Evolutionary conservation across 2,113 vertebrate genomes (phyloP).

Genomic region (Xiphias gladius): DNA sequence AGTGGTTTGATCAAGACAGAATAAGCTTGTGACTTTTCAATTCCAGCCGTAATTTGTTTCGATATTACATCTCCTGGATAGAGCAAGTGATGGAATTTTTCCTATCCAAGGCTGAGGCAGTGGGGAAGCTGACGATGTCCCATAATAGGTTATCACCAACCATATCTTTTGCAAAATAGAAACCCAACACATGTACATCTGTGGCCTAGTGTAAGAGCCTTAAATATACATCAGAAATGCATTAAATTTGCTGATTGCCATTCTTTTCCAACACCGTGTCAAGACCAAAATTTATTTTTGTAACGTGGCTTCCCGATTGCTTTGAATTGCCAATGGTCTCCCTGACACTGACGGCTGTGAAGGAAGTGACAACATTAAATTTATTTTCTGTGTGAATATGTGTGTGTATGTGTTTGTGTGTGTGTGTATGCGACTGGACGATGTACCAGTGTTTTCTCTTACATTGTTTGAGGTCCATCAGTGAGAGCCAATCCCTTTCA

Average conservation of each 20-base stretch:
- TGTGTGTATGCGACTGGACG: conserved; percentile 31
- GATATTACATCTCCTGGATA: conserved; percentile 93
- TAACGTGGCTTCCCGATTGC: conserved; percentile 90
- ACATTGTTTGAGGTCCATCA: conserved; percentile 72
- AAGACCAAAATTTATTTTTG: conserved; percentile 89
- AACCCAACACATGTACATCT: conserved; percentile 99
- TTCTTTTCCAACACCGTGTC: conserved; percentile 94
- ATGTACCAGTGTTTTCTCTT: conserved; percentile 76
- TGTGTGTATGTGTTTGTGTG: conserved; percentile 48
- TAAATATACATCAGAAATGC: conserved; percentile 99
- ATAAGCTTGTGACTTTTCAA: conserved; percentile 99
- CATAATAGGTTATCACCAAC: conserved; percentile 96
- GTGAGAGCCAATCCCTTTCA: conserved; percentile 57
- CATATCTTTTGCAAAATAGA: conserved; percentile 98
- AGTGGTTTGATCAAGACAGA: conserved; percentile 98
- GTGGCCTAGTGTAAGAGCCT: conserved; percentile 94
- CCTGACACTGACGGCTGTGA: conserved; percentile 86
- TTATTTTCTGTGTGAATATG: conserved; percentile 76
- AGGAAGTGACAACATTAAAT: conserved; percentile 81
- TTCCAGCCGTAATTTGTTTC: conserved; percentile 99
- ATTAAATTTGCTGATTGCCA: conserved; percentile 97
- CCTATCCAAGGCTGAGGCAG: conserved; percentile 84
- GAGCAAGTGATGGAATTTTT: conserved; percentile 98
- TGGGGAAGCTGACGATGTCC: conserved; percentile 89
- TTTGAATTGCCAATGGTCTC: conserved; percentile 90